phyloP scores from a whole-genome alignment of 2,888 invertebrate species.

The Ephialtes manifestator region DNA sequence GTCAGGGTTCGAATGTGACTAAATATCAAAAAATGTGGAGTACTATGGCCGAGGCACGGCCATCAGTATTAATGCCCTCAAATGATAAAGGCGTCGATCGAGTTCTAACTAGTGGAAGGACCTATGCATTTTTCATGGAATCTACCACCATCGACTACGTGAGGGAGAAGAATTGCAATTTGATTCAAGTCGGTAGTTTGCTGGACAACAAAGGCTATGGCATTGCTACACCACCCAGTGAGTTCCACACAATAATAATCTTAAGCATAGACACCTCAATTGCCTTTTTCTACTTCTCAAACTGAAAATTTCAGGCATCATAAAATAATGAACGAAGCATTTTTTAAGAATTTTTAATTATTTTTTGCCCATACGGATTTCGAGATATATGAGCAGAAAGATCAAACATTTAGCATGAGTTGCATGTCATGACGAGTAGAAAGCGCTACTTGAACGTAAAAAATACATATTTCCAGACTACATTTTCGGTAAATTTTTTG shows the following conservation, averaged over 20 bases:
- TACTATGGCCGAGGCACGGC: slow-evolving; percentile 95
- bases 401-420: no score
- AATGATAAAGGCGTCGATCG: slow-evolving; percentile 97
- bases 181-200: slow-evolving; percentile 96
- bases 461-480: no score
- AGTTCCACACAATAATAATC: slow-evolving; percentile 80
- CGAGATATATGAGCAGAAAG: no score
- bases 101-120: slow-evolving; percentile 93
- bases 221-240: slow-evolving; percentile 97
- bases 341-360: no score
- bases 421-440: no score
- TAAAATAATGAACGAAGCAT: no score
- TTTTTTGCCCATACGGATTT: no score
- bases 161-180: slow-evolving; percentile 95
- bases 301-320: no score
- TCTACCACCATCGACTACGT: slow-evolving; percentile 98
- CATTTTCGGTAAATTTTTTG: no score
- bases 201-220: slow-evolving; percentile 98
- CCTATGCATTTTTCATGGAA: slow-evolving; percentile 99
- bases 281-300: no score
- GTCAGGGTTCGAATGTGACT: slow-evolving; percentile 96
- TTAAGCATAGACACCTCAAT: no score
- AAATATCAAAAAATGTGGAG: slow-evolving; percentile 99
- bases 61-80: slow-evolving; percentile 94
- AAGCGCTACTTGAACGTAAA: no score